These are phyloP conservation scores for Barypeithes pellucidus DNA, from an alignment of 2,888 invertebrate genomes.

Conservation along the genomic window DNA sequence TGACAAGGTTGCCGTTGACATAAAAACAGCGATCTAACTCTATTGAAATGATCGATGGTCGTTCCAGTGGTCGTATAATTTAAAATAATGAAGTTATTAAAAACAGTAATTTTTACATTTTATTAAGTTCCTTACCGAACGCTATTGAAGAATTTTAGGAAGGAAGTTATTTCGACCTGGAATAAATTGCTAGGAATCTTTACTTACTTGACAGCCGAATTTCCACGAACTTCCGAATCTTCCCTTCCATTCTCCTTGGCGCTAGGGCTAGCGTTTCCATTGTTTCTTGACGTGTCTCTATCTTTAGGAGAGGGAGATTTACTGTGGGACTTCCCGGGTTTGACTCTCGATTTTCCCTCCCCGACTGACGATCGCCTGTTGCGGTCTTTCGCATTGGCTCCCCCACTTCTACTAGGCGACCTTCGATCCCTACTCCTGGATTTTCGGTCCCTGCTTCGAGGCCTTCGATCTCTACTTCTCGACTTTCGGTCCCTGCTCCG, in stretches of 20 bases:
- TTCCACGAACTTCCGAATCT: conserved; percentile 28
- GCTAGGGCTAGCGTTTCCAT: conserved; percentile 67
- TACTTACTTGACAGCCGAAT: conserved; percentile 22
- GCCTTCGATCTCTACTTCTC: conserved; percentile 51
- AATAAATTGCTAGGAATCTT: background rate
- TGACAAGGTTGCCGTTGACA: no score
- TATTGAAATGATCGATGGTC: no score
- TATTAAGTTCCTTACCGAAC: no score
- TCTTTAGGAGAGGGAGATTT: conserved; percentile 62
- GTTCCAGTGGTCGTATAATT: no score
- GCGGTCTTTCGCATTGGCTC: conserved; percentile 57
- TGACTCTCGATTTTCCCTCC: conserved; percentile 54
- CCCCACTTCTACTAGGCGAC: conserved; percentile 53
- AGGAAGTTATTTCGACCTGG: no score
- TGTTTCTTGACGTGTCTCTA: conserved; percentile 66
- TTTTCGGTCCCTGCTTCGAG: conserved; percentile 45
- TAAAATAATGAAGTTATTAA: no score
- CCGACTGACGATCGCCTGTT: conserved; percentile 55
- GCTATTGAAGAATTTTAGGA: no score
- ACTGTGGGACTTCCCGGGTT: conserved; percentile 55
- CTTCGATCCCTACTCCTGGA: conserved; percentile 59
- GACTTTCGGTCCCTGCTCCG: conserved; percentile 49
- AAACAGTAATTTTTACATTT: no score
- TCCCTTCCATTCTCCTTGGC: conserved; percentile 54
- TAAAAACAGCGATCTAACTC: no score